Evolutionary conservation across 2,113 vertebrate species (phyloP), one percentile per base, ranked within the genome.

Genomic region (Triplophysa siluroides): DNA sequence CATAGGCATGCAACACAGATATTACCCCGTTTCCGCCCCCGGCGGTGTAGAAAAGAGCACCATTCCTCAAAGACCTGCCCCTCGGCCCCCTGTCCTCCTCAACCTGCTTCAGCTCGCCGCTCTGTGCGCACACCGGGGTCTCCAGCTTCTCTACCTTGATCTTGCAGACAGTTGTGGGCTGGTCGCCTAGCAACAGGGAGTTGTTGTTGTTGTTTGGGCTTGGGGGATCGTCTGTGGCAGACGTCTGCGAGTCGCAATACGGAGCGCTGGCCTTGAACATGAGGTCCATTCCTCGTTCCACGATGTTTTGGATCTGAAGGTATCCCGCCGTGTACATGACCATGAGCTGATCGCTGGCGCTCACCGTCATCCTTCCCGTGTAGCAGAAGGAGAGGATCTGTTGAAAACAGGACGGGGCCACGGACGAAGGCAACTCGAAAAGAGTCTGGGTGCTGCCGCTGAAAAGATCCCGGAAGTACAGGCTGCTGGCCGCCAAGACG

Each of bases 281-380:
- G 88, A 98, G 92, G 91, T 99, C 97, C 52, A 97, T 97, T 56
- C 97, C 96, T 2, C 96, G 94, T 89, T 99, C 97, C 87, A 99
- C 96, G 1, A 98, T 98, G 93, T 97, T 96, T 92, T 99, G 97
- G 91, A 99, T 98, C 93, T 99, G 97, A 83, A 99, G 95, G 93
- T 98, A 99, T 21, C 97, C 97, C 0, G 97, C 97, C 0, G 97
- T 99, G 93, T 98, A 99, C 97, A 99, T 99, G 85, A 99, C 96
- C 86, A 99, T 96, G 63, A 98, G 95, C 94, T 99, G 97, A 90
- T 99, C 97, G 45, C 96, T 97, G 50, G 96, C 94, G 0, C 96
- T 95, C 95, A 99, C 97, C 83, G 94, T 97, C 88, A 99, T 95
- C 87, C 95, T 93, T 43, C 97, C 97, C 0, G 97, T 99, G 93